Percentiles rank a stretch among this genome's conserved stretches.
Evolutionary conservation across 1,140 invertebrate genomes (phyloP).

Genomic region (Pemphigus obesinymphae): DNA sequence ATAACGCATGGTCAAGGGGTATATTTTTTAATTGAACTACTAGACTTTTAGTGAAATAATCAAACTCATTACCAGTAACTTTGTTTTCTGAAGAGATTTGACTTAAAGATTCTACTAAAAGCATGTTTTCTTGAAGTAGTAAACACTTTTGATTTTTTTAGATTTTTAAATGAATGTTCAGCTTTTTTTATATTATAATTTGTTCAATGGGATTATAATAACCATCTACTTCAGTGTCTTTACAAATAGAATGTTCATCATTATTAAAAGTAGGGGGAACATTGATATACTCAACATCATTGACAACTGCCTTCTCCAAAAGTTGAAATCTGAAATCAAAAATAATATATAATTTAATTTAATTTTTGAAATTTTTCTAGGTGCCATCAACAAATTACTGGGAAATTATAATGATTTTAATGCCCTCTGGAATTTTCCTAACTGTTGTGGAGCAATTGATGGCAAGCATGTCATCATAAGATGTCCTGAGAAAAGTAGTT

Average conservation of each 20-base stretch:
- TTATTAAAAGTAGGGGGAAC: too few relatives aligned
- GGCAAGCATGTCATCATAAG: slow-evolving; percentile 50
- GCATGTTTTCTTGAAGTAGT: not conserved
- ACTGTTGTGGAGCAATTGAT: too few relatives aligned
- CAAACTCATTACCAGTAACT: not conserved
- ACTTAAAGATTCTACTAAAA: not conserved
- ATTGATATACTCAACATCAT: too few relatives aligned
- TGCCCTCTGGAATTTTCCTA: too few relatives aligned
- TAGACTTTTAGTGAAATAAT: not conserved
- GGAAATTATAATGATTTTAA: too few relatives aligned
- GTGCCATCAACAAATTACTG: too few relatives aligned
- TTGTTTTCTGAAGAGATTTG: not conserved
- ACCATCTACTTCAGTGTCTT: slow-evolving; percentile 43
- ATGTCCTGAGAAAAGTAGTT: slow-evolving; percentile 49
- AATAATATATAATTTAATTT: too few relatives aligned
- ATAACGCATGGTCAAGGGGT: not conserved
- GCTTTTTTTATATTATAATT: not conserved
- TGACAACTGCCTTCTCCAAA: too few relatives aligned
- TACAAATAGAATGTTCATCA: too few relatives aligned
- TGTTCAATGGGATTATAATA: not conserved
- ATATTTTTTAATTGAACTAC: not conserved
- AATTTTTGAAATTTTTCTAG: too few relatives aligned
- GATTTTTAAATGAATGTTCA: not conserved
- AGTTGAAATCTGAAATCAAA: too few relatives aligned
- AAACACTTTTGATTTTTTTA: not conserved